Base-by-base conservation (phyloP, 2,888 invertebrate genomes). In the Xanthorhoe spadicearia region DNA sequence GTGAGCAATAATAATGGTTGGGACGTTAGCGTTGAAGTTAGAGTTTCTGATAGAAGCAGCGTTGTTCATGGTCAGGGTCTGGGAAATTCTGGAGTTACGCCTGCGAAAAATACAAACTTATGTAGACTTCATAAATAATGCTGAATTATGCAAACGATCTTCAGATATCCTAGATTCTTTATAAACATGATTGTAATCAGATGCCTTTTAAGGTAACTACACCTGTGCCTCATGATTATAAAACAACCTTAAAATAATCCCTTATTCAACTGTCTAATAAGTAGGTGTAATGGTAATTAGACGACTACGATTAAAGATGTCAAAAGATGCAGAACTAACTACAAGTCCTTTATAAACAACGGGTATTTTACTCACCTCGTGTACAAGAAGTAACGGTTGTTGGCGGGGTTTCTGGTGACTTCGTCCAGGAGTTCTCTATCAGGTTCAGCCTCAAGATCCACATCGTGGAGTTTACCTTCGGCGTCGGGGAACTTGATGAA, bases 1-100 rank as follows among this genome's bases (percentile, higher is more conserved):
- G 61, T 89, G 89, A 19, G 66, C 83, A 13, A 88, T 61, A 1
- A 88, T 77, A 0, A 85, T 77, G 0, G 85, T 88, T 0, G 82
- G 80, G 0, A 71, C 58, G 10, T 61, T 66, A 0, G 80, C 63
- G 55, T 85, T 82, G 71, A 88, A 89, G 73, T 87, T 82, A 0
- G 89, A 89, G 52, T 61, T 65, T 0, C 10, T 73, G 53, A 89
- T 68, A 0, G 88, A 87, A 52, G 72, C 57, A 0, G 67, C 80
- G 52, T 87, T 70, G 67, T 83, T 77, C 2, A 83, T 77, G 0
- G 52, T 58, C 35, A 88, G 66, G 0, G 74, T 77, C 63, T 88
- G 85, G 0, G 79, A 53, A 0, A 32, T 3, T 0, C 1, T 56
- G 0, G 68, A 73, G 73, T 85, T 88, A 2, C 72, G 73, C 61